A percentile compares a stretch with the other conserved stretches of the same genome.
phyloP scores from a whole-genome alignment of 2,797 vertebrate genomes.

The Leptatherina wallacei region DNA sequence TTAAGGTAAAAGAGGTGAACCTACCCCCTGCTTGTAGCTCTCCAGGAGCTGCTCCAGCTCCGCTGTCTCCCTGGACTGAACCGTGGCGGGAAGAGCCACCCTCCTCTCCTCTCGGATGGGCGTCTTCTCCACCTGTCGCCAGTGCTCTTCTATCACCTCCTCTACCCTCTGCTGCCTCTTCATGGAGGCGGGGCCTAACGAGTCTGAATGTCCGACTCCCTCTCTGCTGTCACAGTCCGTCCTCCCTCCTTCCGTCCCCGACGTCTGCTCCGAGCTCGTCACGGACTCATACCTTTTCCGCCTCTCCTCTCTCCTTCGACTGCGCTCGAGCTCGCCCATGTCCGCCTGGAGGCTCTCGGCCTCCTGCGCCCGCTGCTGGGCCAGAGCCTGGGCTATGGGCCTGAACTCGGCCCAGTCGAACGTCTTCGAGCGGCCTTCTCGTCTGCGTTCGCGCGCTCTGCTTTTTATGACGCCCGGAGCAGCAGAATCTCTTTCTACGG shows the following conservation, averaged over 20 bases:
- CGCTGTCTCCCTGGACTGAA: constrained; percentile 66
- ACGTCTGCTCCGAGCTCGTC: constrained; percentile 53
- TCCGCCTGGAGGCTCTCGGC: constrained; percentile 76
- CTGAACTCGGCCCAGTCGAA: constrained; percentile 89
- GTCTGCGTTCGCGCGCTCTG: constrained; percentile 80
- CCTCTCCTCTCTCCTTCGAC: constrained; percentile 82
- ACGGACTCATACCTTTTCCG: constrained; percentile 82
- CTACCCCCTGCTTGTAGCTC: constrained; percentile 85
- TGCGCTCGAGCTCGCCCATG: constrained; percentile 76
- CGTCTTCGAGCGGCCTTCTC: constrained; percentile 87
- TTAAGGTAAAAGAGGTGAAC: background rate
- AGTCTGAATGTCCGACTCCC: constrained; percentile 10
- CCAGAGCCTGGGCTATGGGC: constrained; percentile 86
- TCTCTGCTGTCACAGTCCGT: constrained; percentile 65
- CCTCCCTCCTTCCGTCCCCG: constrained; percentile 42
- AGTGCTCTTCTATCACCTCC: constrained; percentile 87
- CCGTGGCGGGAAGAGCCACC: constrained; percentile 74
- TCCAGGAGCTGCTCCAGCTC: constrained; percentile 84
- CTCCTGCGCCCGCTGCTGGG: constrained; percentile 84
- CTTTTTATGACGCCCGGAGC: constrained; percentile 74
- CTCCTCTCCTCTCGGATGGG: constrained; percentile 84
- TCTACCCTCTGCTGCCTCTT: constrained; percentile 83
- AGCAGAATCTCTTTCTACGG: constrained; percentile 77
- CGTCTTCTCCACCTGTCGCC: constrained; percentile 87
- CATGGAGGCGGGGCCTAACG: constrained; percentile 22